These are phyloP conservation scores for Rhinolophus sinicus DNA, from an alignment of 2,113 vertebrate species.

Conservation along the genomic window DNA sequence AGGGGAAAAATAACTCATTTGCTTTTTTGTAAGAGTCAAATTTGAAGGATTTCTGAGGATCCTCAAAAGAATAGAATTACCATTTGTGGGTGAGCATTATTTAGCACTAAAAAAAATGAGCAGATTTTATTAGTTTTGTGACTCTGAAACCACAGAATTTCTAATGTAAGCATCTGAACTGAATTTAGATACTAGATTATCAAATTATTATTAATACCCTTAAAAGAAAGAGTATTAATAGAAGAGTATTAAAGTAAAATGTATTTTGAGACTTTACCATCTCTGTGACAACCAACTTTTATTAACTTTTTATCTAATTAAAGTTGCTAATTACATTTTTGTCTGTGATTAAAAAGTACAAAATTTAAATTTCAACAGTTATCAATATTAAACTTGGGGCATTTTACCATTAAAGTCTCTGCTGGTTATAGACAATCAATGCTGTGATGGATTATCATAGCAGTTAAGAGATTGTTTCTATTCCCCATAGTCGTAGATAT, in stretches of 20 bases:
- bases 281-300: neutral
- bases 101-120: neutral
- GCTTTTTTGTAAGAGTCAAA: neutral
- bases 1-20: neutral
- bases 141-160: neutral
- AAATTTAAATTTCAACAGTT: constrained; percentile 36
- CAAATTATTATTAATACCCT: neutral
- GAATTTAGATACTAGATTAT: neutral
- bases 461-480: constrained; percentile 22
- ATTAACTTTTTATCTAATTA: constrained; percentile 37
- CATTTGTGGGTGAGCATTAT: neutral
- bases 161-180: neutral
- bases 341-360: neutral
- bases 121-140: neutral
- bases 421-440: neutral
- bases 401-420: neutral
- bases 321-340: constrained; percentile 31
- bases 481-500: neutral
- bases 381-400: neutral
- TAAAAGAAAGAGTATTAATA: neutral
- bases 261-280: neutral
- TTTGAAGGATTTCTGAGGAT: constrained; percentile 14
- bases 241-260: neutral
- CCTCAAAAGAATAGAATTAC: neutral
- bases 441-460: neutral